Evolutionary conservation across 1,140 invertebrate species (phyloP), one percentile per base, ranked within the genome.

Genomic region (Drosophila yakuba): DNA sequence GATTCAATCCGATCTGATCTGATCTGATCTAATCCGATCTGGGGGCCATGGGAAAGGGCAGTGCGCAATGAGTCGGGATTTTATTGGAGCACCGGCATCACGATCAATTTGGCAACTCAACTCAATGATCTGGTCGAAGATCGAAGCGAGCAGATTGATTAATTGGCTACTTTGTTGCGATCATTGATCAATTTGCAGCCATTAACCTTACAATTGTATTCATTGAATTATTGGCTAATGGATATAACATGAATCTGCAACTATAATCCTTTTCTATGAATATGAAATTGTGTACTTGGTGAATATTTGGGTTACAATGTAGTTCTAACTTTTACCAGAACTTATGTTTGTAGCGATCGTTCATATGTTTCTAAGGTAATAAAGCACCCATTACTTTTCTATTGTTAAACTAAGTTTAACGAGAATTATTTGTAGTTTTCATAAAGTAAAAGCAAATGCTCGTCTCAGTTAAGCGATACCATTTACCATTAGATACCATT

Each of bases 21-120:
- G 8, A 25, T 48, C 45, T 11, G 44, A 47, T 25, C 45, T 11
- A 20, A 47, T 25, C 38, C 4, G 44, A 23, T 44, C 44, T 39
- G 10, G 60, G 20, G 62, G 47, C 47, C 66, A 73, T 73, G 69
- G 69, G 69, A 73, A 73, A 72, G 69, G 69, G 56, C 69, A 71
- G 5, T 28, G 11, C 6, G 15, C 39, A 68, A 68, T 69, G 41
- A 69, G 48, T 71, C 41, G 39, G 39, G 35, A 58, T 17, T 57
- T 64, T 48, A 64, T 38, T 69, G 41, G 66, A 51, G 20, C 66
- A 68, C 20, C 17, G 14, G 36, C 25, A 63, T 56, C 62, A 67
- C 66, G 62, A 67, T 56, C 63, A 47, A 35, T 71, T 68, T 48
- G 67, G 67, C 41, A 67, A 69, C 51, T 52, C 35, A 67, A 66